Evolutionary conservation across 1,140 invertebrate genomes (phyloP), one percentile per base, ranked within the genome.

Genomic region (Pissodes strobi): DNA sequence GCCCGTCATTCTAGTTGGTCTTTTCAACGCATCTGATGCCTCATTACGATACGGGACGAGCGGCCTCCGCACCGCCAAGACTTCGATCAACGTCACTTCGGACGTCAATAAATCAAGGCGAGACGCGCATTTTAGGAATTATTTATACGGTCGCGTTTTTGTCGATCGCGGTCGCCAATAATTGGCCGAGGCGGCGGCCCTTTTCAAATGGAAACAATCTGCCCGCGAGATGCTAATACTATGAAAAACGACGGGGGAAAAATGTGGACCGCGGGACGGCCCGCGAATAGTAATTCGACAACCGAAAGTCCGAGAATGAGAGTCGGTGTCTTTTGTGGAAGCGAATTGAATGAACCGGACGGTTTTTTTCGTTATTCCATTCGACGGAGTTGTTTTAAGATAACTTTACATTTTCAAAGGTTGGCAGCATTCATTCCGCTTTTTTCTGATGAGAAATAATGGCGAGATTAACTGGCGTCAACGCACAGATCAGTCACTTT

Each of bases 131-230:
- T 53, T 53, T 53, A 30, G 49, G 49, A 53, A 53, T 53, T 53
- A 53, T 53, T 53, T 53, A 53, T 53, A 18, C 49, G 49, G 49
- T n/a, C 49, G 13, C 27, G 15, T 53, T 53, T 53, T 53, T 53
- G 27, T 27, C 49, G 41, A 13, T n/a, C n/a, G 17, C 41, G 41
- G 41, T 43, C 41, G 49, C 49, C 49, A 53, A 53, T 53, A 53
- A 53, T 53, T 53, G 49, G 49, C 23, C 13, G 49, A 15, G 49
- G 49, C 49, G 49, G 49, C 49, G 30, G 49, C 27, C 49, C 49
- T 53, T 53, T 53, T 53, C 30, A 37, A n/a, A 53, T 53, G 49
- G 49, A 34, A 53, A 53, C 49, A 37, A 53, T 53, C 49, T 19
- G n/a, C n/a, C n/a, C n/a, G n/a, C n/a, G n/a, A n/a, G 49, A 30